A percentile compares a stretch with the other conserved stretches of the same genome.
Conservation (phyloP, 2,113 vertebrate genomes). For the Ciconia boyciana region DNA sequence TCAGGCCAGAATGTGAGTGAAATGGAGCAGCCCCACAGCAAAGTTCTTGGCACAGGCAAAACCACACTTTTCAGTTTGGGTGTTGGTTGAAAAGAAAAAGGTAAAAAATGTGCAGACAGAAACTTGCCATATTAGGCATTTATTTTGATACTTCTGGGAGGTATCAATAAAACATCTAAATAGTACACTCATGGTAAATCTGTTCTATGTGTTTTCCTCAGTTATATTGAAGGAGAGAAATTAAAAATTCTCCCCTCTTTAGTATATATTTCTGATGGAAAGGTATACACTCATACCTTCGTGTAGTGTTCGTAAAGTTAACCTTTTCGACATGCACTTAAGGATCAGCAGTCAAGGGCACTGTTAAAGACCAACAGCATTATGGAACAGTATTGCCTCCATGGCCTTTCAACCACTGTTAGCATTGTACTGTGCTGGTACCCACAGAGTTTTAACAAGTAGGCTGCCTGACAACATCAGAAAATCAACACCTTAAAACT, state of each 20-base stretch:
- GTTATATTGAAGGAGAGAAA: neutral
- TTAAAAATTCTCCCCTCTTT: neutral
- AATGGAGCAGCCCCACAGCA: neutral
- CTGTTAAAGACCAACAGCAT: neutral
- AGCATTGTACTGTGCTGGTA: neutral
- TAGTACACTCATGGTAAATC: neutral
- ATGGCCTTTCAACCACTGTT: neutral
- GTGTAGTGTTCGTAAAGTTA: neutral
- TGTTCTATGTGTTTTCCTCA: neutral
- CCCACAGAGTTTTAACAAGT: neutral
- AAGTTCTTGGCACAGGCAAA: neutral
- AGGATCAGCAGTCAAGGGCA: neutral
- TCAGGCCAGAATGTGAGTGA: neutral
- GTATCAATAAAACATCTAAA: neutral
- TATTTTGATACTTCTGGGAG: neutral
- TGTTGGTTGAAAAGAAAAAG: neutral
- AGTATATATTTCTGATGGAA: neutral
- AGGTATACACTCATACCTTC: neutral
- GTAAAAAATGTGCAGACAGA: neutral
- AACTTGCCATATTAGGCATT: neutral
- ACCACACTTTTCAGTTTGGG: neutral
- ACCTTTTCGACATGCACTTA: neutral
- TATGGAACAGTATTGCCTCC: neutral
- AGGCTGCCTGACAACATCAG: neutral
- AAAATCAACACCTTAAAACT: neutral